Evolutionary conservation across 2,797 vertebrate genomes (phyloP).

Genomic region (Chelidonichthys spinosus): DNA sequence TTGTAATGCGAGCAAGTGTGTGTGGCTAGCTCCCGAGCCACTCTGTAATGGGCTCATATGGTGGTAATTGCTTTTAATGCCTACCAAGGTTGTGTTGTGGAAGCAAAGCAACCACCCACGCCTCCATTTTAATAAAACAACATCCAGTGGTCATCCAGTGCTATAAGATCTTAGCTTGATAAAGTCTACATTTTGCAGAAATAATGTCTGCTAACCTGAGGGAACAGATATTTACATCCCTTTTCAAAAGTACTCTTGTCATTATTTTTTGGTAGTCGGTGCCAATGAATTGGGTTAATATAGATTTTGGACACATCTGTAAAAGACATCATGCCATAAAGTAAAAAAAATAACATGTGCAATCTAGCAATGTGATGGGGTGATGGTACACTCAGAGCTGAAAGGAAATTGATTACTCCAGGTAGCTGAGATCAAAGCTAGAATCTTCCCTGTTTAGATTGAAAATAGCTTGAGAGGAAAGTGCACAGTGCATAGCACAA

Average conservation of each 20-base stretch:
- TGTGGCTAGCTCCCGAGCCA: no score
- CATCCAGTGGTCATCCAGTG: neutral
- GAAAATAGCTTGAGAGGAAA: conserved; percentile 7
- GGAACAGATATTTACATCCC: neutral
- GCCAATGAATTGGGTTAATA: neutral
- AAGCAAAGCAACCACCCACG: no score
- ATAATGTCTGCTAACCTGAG: neutral
- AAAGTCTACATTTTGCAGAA: no score
- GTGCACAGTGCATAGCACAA: conserved; percentile 5
- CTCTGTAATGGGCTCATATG: no score
- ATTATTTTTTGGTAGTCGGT: neutral
- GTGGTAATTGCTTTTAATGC: no score
- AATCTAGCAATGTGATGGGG: neutral
- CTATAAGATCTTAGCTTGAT: neutral
- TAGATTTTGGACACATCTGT: neutral
- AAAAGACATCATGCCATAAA: neutral
- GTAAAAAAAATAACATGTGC: no score
- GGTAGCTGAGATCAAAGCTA: conserved; percentile 4
- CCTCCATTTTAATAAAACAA: neutral
- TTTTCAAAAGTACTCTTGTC: neutral
- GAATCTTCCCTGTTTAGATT: neutral
- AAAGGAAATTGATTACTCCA: neutral
- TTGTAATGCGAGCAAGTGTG: no score
- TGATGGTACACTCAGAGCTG: neutral
- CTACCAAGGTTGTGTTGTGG: no score